Percentiles rank a stretch among this genome's conserved stretches.
These are phyloP conservation scores for Athalia circularis DNA, from an alignment of 2,888 invertebrate genomes.

Conservation along the genomic window DNA sequence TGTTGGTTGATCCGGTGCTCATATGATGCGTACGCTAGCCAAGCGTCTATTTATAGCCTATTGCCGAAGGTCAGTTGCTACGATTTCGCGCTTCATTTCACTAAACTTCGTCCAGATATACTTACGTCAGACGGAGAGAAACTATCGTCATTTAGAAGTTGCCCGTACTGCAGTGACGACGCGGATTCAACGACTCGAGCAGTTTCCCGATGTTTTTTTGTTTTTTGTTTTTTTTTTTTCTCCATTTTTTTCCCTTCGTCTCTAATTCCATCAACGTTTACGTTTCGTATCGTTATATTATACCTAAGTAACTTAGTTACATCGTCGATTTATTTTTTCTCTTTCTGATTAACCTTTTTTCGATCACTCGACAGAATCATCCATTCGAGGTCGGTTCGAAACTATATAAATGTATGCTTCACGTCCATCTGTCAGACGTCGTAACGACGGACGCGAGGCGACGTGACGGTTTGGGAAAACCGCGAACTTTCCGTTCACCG, in stretches of 20 bases:
- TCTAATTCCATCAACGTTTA: too few species aligned
- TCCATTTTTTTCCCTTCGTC: too few species aligned
- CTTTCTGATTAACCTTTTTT: too few species aligned
- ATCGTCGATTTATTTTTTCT: too few species aligned
- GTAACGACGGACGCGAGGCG: neutral
- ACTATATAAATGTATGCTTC: neutral
- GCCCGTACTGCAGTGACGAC: neutral
- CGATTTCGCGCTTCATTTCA: constrained; percentile 22
- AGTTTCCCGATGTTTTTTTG: neutral
- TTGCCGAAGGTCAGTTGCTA: constrained; percentile 39
- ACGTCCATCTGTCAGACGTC: neutral
- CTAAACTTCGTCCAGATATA: neutral
- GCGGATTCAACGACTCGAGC: neutral
- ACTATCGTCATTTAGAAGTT: neutral
- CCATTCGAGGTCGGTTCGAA: neutral
- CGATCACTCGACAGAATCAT: neutral
- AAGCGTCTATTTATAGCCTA: constrained; percentile 7
- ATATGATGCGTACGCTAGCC: neutral
- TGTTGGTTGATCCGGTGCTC: neutral
- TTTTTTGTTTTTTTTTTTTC: too few species aligned
- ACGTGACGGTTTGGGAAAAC: neutral
- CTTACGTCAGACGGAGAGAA: neutral
- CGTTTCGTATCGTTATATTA: too few species aligned
- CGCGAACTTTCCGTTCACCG: neutral
- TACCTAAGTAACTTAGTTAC: too few species aligned